Evolutionary conservation across 2,888 invertebrate genomes (phyloP), one percentile per base, ranked within the genome.

Genomic region (Hermaeophaga mercurialis): DNA sequence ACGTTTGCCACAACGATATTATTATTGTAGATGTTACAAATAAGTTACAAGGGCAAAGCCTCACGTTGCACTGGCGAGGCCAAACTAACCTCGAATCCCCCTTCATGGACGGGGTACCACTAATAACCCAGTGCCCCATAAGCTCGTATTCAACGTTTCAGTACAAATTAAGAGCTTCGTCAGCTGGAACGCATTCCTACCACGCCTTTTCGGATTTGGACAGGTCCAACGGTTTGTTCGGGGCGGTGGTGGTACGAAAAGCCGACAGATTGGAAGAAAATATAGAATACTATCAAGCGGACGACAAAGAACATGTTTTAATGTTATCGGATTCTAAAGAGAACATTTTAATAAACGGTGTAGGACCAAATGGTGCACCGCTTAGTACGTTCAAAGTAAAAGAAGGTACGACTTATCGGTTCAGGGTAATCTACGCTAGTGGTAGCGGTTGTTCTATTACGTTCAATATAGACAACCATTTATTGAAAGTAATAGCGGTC

Each of bases 31-130:
- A 89, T 72, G 87, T 91, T 1, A 79, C 82, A 45, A 91, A 91
- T 70, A 83, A 82, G 66, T 78, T 91, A 49, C 84, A 85, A 0
- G 85, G 85, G 18, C 84, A 87, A 69, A 86, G 85, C 45, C 75
- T 87, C 1, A 81, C 87, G 5, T 79, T 92, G 7, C 91, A 92
- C 72, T 92, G 91, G 90, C 86, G 90, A 69, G 92, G 91, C 0
- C 90, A 90, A 62, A 87, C 85, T 68, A 80, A 67, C 84, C 85
- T 74, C 76, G 80, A 66, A 82, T 82, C 87, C 1, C 88, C 88
- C 0, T 85, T 82, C 67, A 89, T 89, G 88, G 90, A 90, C 65
- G 90, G 90, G 1, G 86, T 86, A 2, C 87, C 89, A 0, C 83
- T 88, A 82, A 79, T 90, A n/a, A 88, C 89, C 0, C 90, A 90